Evolutionary conservation across 2,113 vertebrate species (phyloP), one percentile per base, ranked within the genome.

Genomic region (Paralichthys olivaceus): DNA sequence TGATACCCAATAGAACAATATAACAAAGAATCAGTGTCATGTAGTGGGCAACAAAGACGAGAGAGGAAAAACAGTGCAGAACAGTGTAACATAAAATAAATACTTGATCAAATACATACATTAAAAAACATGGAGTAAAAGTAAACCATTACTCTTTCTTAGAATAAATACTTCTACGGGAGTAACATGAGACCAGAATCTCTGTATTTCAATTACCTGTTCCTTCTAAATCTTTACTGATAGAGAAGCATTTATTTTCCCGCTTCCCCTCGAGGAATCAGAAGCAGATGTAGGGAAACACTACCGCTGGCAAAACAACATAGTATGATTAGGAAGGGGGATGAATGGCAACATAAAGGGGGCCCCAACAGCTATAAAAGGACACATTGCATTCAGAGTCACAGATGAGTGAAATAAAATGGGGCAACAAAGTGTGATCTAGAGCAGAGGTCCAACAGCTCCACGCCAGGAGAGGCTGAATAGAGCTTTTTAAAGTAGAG

Each of bases 231-330:
- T 82, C 79, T 90, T 85, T 76, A 79, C 79, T 71, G 83, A 92
- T 89, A 86, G 81, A 47, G 80, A 43, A 79, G 49, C 65, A 87
- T 89, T 88, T 84, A 74, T 87, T 70, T 79, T 67, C 75, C 81
- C 1, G 5, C 74, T 68, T 63, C 61, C 76, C 34, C 57, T 13
- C 0, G 3, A 81, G 67, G 73, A 93, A 93, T 89, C 69, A 86
- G 77, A 91, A 92, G 80, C 90, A 92, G 86, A 93, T 93, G 87
- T 81, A 90, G 49, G 47, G 71, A 77, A 90, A 86, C 68, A 25
- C 74, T 37, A 76, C 66, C 17, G 7, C 69, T 78, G 56, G 65
- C 68, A 62, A 63, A 88, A 85, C 75, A 81, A 55, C 75, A 65
- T 74, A 17, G 59, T 54, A 34, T 82, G 82, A 90, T 87, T 69